Evolutionary conservation across 2,888 invertebrate species (phyloP).

Genomic region (Elmis aenea): DNA sequence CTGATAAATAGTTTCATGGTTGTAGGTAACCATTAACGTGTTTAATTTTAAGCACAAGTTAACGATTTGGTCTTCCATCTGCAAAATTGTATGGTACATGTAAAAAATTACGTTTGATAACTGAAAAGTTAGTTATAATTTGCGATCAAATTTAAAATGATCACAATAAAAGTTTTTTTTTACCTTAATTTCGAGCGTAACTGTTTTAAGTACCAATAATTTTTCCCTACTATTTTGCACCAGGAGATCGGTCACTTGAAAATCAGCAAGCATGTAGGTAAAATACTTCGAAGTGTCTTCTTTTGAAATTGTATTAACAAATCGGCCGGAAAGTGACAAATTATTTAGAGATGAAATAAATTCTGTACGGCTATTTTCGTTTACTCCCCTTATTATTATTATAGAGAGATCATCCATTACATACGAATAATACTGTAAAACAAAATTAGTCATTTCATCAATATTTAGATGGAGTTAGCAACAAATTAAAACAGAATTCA

Average conservation of each 20-base stretch:
- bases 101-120: too few species aligned
- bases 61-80: slow-evolving; percentile 59
- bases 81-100: too few species aligned
- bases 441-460: too few species aligned
- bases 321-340: slow-evolving; percentile 35
- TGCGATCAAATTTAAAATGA: too few species aligned
- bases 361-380: slow-evolving; percentile 64
- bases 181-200: slow-evolving; percentile 64
- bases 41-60: slow-evolving; percentile 66
- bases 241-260: slow-evolving; percentile 60
- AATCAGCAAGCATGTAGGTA: slow-evolving; percentile 59
- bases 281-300: slow-evolving; percentile 33
- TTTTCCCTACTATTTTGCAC: slow-evolving; percentile 57
- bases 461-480: too few species aligned
- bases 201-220: slow-evolving; percentile 52
- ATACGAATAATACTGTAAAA: slow-evolving; percentile 61
- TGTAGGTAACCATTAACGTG: slow-evolving; percentile 64
- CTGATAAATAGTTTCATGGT: slow-evolving; percentile 56
- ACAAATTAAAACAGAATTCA: too few species aligned
- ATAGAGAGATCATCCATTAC: slow-evolving; percentile 69
- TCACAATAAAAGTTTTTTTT: slow-evolving; percentile 39
- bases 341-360: slow-evolving; percentile 56
- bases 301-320: slow-evolving; percentile 21
- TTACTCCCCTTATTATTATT: slow-evolving; percentile 60
- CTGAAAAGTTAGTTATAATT: too few species aligned